Percentiles rank a stretch among this genome's conserved stretches.
These are phyloP conservation scores for Bellardia pandia DNA, from an alignment of 2,888 invertebrate genomes.

Conservation along the genomic window DNA sequence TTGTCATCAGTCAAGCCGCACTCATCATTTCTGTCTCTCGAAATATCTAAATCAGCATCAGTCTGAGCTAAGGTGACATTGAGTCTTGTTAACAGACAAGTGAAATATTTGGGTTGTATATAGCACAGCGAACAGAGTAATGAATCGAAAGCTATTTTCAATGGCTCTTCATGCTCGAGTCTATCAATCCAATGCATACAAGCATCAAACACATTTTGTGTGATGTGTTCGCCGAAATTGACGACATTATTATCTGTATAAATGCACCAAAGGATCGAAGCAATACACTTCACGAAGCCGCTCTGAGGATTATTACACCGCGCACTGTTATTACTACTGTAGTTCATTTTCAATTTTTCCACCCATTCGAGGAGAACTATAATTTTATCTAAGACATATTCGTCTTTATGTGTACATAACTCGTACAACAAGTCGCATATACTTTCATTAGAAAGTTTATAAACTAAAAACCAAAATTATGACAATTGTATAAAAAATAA, in stretches of 20 bases:
- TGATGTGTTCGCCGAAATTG: slow-evolving; percentile 88
- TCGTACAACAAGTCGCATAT: slow-evolving; percentile 93
- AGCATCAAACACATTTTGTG: slow-evolving; percentile 90
- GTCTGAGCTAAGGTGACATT: slow-evolving; percentile 85
- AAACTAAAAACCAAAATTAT: slow-evolving; percentile 76
- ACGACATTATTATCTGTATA: slow-evolving; percentile 87
- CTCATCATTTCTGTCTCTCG: slow-evolving; percentile 78
- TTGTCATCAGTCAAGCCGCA: slow-evolving; percentile 89
- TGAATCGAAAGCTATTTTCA: slow-evolving; percentile 94
- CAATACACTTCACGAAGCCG: slow-evolving; percentile 89
- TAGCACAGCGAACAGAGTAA: slow-evolving; percentile 94
- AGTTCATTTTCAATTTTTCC: slow-evolving; percentile 81
- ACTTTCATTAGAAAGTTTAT: slow-evolving; percentile 85
- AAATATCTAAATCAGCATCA: slow-evolving; percentile 65
- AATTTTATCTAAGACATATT: slow-evolving; percentile 86
- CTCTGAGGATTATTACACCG: slow-evolving; percentile 84
- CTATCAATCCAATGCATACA: slow-evolving; percentile 91
- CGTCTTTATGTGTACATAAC: slow-evolving; percentile 87
- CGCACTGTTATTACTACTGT: slow-evolving; percentile 79
- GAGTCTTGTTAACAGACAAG: slow-evolving; percentile 89
- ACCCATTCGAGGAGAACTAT: slow-evolving; percentile 91
- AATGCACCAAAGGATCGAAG: slow-evolving; percentile 91
- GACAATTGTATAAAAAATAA: not conserved
- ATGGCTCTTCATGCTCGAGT: slow-evolving; percentile 88
- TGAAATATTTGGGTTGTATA: slow-evolving; percentile 91